phyloP scores from a whole-genome alignment of 2,888 invertebrate species.

The Ischnura elegans region DNA sequence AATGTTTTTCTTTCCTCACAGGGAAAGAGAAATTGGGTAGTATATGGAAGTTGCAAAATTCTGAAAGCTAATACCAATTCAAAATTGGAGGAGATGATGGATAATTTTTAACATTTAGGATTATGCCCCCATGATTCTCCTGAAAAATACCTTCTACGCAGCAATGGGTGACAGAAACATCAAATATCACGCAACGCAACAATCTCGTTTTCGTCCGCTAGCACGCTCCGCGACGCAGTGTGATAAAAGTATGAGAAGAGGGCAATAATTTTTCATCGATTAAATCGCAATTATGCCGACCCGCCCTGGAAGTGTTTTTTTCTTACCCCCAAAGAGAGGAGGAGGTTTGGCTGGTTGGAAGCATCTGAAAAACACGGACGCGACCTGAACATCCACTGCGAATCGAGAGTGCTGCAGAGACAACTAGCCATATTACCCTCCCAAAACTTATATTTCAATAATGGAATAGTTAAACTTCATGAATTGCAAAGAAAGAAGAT shows the following conservation, averaged over 20 bases:
- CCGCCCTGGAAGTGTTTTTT: not conserved
- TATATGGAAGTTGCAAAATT: too few relatives aligned
- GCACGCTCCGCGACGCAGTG: not conserved
- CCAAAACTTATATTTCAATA: too few relatives aligned
- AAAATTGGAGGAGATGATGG: too few relatives aligned
- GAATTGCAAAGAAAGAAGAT: too few relatives aligned
- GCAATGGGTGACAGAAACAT: not conserved
- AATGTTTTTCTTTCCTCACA: too few relatives aligned
- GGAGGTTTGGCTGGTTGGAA: not conserved
- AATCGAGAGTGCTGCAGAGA: not conserved
- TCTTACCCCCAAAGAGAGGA: not conserved
- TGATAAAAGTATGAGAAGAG: not conserved
- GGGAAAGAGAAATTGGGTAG: too few relatives aligned
- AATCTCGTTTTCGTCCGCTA: not conserved
- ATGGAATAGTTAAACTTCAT: too few relatives aligned
- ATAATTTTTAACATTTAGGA: too few relatives aligned
- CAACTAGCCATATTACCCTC: too few relatives aligned
- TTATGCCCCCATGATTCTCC: too few relatives aligned
- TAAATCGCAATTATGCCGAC: slow-evolving; percentile 5
- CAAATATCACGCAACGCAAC: not conserved
- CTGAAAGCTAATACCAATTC: too few relatives aligned
- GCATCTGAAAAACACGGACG: not conserved
- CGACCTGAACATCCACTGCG: not conserved
- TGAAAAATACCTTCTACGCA: too few relatives aligned
- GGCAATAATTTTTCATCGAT: not conserved